phyloP scores from a whole-genome alignment of 2,113 vertebrate species.

The Corydoras sp. region DNA sequence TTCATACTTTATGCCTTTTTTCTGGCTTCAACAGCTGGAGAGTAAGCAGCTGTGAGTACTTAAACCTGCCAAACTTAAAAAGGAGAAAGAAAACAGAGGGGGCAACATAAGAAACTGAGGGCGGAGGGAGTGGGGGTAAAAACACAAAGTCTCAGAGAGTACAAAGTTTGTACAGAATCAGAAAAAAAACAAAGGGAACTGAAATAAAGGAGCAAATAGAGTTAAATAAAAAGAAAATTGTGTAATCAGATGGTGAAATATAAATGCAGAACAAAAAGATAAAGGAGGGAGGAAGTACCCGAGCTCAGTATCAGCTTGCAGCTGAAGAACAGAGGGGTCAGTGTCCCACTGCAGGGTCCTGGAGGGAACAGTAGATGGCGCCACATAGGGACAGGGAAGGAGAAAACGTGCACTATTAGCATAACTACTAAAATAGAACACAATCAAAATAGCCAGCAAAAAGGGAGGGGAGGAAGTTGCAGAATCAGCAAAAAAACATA shows the following conservation, averaged over 20 bases:
- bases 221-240: neutral
- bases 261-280: conserved; percentile 24
- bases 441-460: neutral
- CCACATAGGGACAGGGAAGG: conserved; percentile 61
- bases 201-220: neutral
- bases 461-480: neutral
- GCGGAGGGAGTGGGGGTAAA: conserved; percentile 11
- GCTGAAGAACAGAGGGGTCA: conserved; percentile 97
- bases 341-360: conserved; percentile 99
- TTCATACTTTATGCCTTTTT: no score
- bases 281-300: conserved; percentile 79
- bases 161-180: neutral
- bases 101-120: conserved; percentile 21
- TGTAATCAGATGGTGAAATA: neutral
- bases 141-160: conserved; percentile 8
- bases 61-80: conserved; percentile 41
- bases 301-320: conserved; percentile 95
- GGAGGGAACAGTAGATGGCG: conserved; percentile 66
- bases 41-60: conserved; percentile 40
- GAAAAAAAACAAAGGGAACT: conserved; percentile 5
- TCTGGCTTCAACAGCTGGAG: conserved; percentile 39
- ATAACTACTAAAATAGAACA: conserved; percentile 51
- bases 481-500: neutral
- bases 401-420: conserved; percentile 76
- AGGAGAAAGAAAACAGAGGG: neutral